These are phyloP conservation scores for Salvator merianae DNA, from an alignment of 2,113 vertebrate genomes.

Conservation along the genomic window DNA sequence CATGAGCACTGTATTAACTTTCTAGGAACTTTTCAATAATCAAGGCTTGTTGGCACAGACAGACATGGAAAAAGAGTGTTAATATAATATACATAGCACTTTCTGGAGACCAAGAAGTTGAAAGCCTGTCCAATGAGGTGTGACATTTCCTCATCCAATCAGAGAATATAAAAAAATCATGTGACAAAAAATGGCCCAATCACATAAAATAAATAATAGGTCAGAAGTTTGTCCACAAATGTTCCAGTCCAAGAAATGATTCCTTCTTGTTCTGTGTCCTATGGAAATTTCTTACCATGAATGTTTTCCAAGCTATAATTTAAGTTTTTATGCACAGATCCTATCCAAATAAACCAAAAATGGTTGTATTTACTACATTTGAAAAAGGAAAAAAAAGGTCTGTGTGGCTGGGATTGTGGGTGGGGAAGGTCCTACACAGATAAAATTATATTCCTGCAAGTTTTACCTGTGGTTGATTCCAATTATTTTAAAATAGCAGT, in stretches of 20 bases:
- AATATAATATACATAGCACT: not conserved
- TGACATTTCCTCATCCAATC: not conserved
- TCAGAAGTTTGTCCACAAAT: slow-evolving; percentile 44
- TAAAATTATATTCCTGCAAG: not conserved
- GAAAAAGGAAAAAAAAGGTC: slow-evolving; percentile 30
- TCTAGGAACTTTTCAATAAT: slow-evolving; percentile 46
- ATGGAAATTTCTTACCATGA: slow-evolving; percentile 62
- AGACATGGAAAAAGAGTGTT: slow-evolving; percentile 26
- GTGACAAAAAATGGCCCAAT: slow-evolving; percentile 12
- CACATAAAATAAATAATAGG: not conserved
- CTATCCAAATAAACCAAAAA: slow-evolving; percentile 45
- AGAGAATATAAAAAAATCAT: not conserved
- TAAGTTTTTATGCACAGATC: slow-evolving; percentile 53
- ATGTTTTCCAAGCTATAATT: slow-evolving; percentile 65
- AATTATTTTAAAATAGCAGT: not conserved
- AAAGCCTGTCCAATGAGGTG: slow-evolving; percentile 11
- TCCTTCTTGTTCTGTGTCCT: slow-evolving; percentile 54
- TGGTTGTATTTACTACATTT: slow-evolving; percentile 56
- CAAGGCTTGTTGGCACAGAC: slow-evolving; percentile 28
- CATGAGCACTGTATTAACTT: slow-evolving; percentile 29
- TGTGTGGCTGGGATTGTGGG: not conserved
- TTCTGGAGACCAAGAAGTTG: slow-evolving; percentile 19
- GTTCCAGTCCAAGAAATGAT: slow-evolving; percentile 36
- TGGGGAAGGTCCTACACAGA: not conserved
- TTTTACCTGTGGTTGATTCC: not conserved